Conservation (phyloP, 2,113 vertebrate species). For the Xenopus laevis region DNA sequence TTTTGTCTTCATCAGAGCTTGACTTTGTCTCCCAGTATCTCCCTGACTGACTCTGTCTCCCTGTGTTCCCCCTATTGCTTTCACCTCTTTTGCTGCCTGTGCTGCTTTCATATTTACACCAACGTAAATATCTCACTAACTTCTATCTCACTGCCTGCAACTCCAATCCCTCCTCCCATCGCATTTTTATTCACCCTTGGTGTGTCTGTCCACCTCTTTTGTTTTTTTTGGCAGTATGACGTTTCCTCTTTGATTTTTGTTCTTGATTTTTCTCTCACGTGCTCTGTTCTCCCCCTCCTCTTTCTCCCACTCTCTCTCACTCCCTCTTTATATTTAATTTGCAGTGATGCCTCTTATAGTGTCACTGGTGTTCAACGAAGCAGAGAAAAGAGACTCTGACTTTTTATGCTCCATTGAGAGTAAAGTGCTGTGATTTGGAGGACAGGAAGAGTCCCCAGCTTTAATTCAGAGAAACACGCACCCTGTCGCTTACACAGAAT, state of each 20-base stretch:
- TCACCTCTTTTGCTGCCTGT: neutral
- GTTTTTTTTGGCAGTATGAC: neutral
- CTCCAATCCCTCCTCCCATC: too few species aligned
- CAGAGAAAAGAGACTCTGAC: conserved; percentile 39
- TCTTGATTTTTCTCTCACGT: neutral
- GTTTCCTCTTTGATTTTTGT: neutral
- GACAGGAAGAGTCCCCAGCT: conserved; percentile 30
- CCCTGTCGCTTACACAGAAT: conserved; percentile 21
- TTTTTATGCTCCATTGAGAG: conserved; percentile 43
- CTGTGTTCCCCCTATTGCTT: neutral
- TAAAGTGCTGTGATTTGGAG: conserved; percentile 41
- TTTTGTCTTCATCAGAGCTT: neutral
- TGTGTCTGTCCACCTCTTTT: neutral
- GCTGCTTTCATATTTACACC: neutral
- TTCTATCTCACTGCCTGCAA: too few species aligned
- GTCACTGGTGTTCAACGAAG: conserved; percentile 40
- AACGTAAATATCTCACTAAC: too few species aligned
- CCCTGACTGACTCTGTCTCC: neutral
- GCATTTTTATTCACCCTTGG: too few species aligned
- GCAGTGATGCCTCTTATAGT: conserved; percentile 24
- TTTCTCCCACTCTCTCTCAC: neutral
- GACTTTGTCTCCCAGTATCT: neutral
- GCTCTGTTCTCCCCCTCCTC: conserved; percentile 1
- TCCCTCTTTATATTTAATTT: conserved; percentile 1
- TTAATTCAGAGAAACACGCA: conserved; percentile 22